Base-by-base conservation (phyloP, 1,140 invertebrate species). In the Coenobita brevimanus region DNA sequence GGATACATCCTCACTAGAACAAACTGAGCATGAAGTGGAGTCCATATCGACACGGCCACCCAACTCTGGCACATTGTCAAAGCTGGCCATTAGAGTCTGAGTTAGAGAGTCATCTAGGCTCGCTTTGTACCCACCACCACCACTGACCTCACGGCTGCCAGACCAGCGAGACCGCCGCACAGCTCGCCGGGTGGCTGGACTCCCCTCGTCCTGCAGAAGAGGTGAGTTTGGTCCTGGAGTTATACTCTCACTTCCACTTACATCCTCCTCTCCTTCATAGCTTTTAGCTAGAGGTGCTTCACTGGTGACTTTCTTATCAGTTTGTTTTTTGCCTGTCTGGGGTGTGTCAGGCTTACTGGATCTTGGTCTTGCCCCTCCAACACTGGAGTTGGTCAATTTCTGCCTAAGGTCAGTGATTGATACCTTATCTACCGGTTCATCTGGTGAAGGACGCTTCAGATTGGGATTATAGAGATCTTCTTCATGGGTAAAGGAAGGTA, bases 21-120 rank as follows among this genome's bases (percentile, higher is more conserved):
- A 90, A 15, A 90, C 79, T 8, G 90, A 90, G 36, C 90, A 90
- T 6, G 90, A 90, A 38, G 90, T 90, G 2, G 90, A 90, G 76
- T 90, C 90, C 86, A 90, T 89, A 54, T 90, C 90, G 21, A 90
- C n/a, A 33, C 78, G 88, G 62, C 90, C 90, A 46, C 82, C 62
- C 6, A 90, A 76, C 76, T 90, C 90, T 38, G 89, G 89, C 10
- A 90, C 89, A 71, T 89, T 64, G 50, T 90, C 89, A 67, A 90
- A 89, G 41, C 90, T 90, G 33, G 90, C 88, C 88, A 90, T 89
- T 4, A 90, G 41, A 27, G 83, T 82, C 46, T 89, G 87, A 43
- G 85, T 86, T 36, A 90, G 46, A 36, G 90, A 90, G 38, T 90
- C 90, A 62, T 90, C 90, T 21, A 89, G 64, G 80, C 90, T 90